Conservation (phyloP, 2,888 invertebrate species). For the Aromia moschata region DNA sequence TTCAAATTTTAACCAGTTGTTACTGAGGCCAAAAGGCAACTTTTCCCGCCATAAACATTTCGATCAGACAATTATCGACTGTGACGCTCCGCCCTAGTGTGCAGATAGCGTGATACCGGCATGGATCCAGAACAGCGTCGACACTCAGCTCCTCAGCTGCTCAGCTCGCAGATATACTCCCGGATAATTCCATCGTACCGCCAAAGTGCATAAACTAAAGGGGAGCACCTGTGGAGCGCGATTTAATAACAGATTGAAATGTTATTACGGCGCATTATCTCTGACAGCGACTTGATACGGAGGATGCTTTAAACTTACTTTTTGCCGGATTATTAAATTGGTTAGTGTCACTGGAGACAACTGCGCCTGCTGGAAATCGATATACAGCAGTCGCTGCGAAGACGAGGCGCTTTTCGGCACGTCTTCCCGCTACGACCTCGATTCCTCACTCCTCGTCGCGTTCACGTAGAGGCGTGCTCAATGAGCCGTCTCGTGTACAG, state of each 20-base stretch:
- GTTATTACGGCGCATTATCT: constrained; percentile 47
- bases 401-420: constrained; percentile 17
- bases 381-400: constrained; percentile 25
- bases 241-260: constrained; percentile 51
- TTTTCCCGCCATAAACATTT: no score
- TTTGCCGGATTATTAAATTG: constrained; percentile 46
- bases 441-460: background rate
- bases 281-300: constrained; percentile 47
- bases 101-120: no score
- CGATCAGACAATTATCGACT: no score
- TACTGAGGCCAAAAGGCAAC: no score
- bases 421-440: constrained; percentile 2
- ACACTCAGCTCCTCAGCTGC: no score
- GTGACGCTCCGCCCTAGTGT: no score
- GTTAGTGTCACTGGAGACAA: constrained; percentile 39
- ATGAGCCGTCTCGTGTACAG: no score
- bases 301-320: constrained; percentile 40
- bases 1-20: no score
- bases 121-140: no score
- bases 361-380: constrained; percentile 26
- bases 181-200: constrained; percentile 32
- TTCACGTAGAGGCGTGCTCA: background rate
- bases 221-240: constrained; percentile 48
- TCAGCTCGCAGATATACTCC: constrained; percentile 24
- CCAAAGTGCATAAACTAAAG: constrained; percentile 27